These are phyloP conservation scores for Clarias laeviceps DNA, from an alignment of 2,797 vertebrate species.

Conservation along the genomic window DNA sequence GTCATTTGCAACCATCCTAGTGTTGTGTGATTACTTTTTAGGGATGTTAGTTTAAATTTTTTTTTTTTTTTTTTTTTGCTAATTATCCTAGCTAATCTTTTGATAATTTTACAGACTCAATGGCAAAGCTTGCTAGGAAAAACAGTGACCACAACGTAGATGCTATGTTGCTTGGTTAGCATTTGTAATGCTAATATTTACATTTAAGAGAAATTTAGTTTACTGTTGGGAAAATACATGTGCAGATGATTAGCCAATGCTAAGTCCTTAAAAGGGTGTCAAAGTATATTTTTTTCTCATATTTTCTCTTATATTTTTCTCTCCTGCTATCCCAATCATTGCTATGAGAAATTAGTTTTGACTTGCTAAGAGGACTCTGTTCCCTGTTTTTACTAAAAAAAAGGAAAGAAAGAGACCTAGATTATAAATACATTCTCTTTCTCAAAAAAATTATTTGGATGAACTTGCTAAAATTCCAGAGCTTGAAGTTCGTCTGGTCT, in stretches of 20 bases:
- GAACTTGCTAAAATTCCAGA: neutral
- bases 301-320: neutral
- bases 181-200: neutral
- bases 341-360: neutral
- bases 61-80: neutral
- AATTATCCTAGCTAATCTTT: neutral
- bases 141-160: no score
- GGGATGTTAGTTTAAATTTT: neutral
- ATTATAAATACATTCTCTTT: neutral
- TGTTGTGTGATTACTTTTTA: neutral
- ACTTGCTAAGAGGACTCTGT: neutral
- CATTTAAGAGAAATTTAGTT: neutral
- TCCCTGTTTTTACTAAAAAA: neutral
- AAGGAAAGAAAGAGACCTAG: constrained; percentile 44
- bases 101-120: neutral
- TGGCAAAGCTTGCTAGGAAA: neutral
- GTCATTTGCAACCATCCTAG: neutral
- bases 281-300: neutral
- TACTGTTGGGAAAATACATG: neutral
- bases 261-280: neutral
- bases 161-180: neutral
- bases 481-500: neutral
- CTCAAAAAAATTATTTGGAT: neutral
- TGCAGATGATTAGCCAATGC: neutral
- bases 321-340: neutral